Conservation (phyloP, 2,113 vertebrate species). For the Gavia stellata region DNA sequence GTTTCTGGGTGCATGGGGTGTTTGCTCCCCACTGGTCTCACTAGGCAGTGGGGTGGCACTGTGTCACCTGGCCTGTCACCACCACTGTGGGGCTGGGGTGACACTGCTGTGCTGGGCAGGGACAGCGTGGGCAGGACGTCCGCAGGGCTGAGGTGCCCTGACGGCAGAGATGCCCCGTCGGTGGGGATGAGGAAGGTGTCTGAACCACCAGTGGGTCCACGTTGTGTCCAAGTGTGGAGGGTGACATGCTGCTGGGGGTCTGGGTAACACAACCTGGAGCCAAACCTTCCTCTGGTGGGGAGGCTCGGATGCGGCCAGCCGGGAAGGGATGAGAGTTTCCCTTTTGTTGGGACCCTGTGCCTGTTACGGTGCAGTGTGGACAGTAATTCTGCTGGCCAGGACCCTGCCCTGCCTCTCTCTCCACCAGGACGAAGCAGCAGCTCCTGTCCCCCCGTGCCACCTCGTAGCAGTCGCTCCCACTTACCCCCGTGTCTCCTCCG, state of each 20-base stretch:
- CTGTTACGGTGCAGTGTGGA: rapidly evolving
- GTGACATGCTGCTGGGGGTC: background rate
- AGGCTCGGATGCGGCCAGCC: rapidly evolving
- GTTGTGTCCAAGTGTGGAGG: background rate
- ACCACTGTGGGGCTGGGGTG: rapidly evolving
- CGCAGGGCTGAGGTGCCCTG: background rate
- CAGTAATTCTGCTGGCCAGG: background rate
- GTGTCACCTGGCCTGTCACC: background rate
- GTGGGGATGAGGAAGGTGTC: background rate
- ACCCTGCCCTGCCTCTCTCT: background rate
- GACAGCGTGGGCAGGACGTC: background rate
- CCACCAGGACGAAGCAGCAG: background rate
- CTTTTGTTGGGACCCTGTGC: background rate
- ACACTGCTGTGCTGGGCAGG: background rate
- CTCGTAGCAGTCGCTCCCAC: rapidly evolving
- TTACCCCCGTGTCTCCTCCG: rapidly evolving
- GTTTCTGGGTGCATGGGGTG: background rate
- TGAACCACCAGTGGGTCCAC: rapidly evolving
- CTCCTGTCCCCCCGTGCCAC: background rate
- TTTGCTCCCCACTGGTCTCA: background rate
- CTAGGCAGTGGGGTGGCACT: background rate
- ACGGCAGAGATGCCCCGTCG: background rate
- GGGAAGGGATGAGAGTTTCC: background rate
- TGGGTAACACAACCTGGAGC: background rate
- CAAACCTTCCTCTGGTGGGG: background rate